Evolutionary conservation across 2,888 invertebrate genomes (phyloP).

Genomic region (Nemotelus nigrinus): DNA sequence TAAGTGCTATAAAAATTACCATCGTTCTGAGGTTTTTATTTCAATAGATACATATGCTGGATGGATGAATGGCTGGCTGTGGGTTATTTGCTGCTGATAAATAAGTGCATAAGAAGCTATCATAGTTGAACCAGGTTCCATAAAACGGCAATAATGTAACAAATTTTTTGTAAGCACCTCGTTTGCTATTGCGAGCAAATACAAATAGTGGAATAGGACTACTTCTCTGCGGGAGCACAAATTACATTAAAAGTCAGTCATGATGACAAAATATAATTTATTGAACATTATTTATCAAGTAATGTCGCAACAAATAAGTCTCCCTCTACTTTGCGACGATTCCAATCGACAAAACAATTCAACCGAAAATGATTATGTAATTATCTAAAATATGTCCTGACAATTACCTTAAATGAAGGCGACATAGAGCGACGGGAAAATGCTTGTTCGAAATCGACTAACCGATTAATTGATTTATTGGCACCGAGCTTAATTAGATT

Average conservation of each 20-base stretch:
- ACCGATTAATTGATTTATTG: constrained; percentile 44
- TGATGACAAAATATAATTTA: too few species aligned
- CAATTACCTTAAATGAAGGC: constrained; percentile 44
- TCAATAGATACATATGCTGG: not conserved
- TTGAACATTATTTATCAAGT: too few species aligned
- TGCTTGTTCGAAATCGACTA: constrained; percentile 39
- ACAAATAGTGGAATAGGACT: not conserved
- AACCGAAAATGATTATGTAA: constrained; percentile 27
- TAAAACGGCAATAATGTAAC: constrained; percentile 7
- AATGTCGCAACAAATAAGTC: not conserved
- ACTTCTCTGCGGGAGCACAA: too few species aligned
- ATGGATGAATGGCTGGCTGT: not conserved
- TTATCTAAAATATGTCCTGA: constrained; percentile 41
- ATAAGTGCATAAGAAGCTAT: constrained; percentile 19
- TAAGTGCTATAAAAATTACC: constrained; percentile 21
- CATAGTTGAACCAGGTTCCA: not conserved
- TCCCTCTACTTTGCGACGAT: not conserved
- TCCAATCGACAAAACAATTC: constrained; percentile 9
- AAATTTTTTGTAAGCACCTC: not conserved
- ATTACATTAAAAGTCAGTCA: too few species aligned
- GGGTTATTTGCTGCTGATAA: not conserved
- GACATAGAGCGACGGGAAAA: constrained; percentile 4
- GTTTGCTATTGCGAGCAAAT: not conserved
- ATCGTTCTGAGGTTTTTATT: not conserved
- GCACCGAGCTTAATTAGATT: constrained; percentile 44